These are phyloP conservation scores for Ostrea edulis DNA, from an alignment of 1,140 invertebrate species.

Conservation along the genomic window DNA sequence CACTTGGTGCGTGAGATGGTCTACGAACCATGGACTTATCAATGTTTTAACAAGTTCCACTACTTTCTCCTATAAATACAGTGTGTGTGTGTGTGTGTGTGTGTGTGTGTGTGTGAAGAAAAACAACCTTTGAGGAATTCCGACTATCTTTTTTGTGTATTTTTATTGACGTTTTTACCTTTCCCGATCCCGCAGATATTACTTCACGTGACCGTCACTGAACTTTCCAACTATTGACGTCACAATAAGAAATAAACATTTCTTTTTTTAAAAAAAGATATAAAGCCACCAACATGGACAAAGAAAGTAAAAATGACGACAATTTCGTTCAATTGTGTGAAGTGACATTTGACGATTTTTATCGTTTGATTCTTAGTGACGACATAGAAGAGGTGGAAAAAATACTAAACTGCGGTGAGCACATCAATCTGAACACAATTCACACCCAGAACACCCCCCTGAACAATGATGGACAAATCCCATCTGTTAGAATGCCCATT, in stretches of 20 bases:
- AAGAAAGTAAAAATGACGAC: background rate
- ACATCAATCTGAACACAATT: slow-evolving; percentile 5
- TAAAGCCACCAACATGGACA: background rate
- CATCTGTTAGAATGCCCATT: background rate
- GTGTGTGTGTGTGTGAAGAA: no score
- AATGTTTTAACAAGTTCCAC: no score
- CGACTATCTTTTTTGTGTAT: no score
- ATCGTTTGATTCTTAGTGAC: slow-evolving; percentile 3
- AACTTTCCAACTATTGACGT: background rate
- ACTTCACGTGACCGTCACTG: background rate
- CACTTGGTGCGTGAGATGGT: no score
- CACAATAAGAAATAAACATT: background rate
- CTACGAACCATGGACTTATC: no score
- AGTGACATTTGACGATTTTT: slow-evolving; percentile 20
- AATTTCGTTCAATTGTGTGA: background rate
- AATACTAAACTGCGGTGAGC: background rate
- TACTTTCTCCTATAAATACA: no score
- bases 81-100: no score
- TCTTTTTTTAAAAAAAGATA: background rate
- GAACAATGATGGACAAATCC: background rate
- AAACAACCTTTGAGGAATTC: no score
- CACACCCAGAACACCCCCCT: background rate
- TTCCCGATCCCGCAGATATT: background rate
- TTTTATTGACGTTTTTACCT: no score
- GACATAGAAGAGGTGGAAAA: background rate